These are phyloP conservation scores for Wasmannia auropunctata DNA, from an alignment of 1,140 invertebrate species.

Conservation along the genomic window DNA sequence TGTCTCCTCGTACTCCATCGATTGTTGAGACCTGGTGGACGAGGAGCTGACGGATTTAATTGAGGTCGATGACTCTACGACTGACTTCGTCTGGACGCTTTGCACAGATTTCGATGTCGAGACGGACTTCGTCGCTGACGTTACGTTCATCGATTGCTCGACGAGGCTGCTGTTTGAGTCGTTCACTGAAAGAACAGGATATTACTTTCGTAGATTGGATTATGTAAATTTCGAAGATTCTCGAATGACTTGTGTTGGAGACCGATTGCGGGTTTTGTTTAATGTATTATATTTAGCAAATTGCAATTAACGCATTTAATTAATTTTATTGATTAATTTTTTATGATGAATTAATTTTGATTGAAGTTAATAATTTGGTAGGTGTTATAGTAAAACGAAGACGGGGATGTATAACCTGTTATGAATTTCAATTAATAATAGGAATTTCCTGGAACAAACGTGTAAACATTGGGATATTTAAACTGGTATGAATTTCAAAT, in stretches of 20 bases:
- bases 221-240: not conserved
- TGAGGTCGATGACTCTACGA: constrained; percentile 78
- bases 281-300: too few species aligned
- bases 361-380: not conserved
- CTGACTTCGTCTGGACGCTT: constrained; percentile 78
- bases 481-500: too few species aligned
- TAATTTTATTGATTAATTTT: not conserved
- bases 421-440: not conserved
- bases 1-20: constrained; percentile 80
- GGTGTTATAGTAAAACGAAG: not conserved
- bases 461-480: too few species aligned
- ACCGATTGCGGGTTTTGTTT: not conserved
- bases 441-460: too few species aligned
- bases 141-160: constrained; percentile 78
- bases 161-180: constrained; percentile 76
- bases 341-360: too few species aligned
- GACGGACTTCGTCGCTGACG: constrained; percentile 76
- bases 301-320: constrained; percentile 10
- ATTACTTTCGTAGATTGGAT: not conserved
- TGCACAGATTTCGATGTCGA: constrained; percentile 78
- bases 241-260: not conserved
- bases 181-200: constrained; percentile 70
- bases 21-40: constrained; percentile 76
- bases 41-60: constrained; percentile 78
- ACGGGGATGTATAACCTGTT: not conserved